A percentile compares a stretch with the other conserved stretches of the same genome.
Conservation (phyloP, 1,140 invertebrate genomes). For the Musca domestica region DNA sequence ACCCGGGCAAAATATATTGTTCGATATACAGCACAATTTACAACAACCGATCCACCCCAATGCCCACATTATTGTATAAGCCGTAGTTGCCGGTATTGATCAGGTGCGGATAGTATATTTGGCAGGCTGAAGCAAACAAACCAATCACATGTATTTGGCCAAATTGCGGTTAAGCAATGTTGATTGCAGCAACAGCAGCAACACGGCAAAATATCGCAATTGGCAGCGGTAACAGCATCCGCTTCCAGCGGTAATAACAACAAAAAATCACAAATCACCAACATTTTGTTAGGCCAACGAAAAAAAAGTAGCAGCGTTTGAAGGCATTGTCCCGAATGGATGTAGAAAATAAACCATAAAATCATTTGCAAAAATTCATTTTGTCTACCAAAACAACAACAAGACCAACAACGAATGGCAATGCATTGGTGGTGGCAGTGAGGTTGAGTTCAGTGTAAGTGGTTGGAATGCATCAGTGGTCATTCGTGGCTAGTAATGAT, state of each 20-base stretch:
- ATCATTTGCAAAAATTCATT: not conserved
- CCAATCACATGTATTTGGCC: conserved; percentile 24
- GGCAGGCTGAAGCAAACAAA: conserved; percentile 19
- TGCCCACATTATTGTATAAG: no score
- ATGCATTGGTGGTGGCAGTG: not conserved
- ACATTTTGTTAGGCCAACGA: not conserved
- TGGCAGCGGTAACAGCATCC: not conserved
- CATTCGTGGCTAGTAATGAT: no score
- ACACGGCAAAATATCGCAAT: not conserved
- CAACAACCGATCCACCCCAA: no score
- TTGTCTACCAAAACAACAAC: not conserved
- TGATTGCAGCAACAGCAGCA: conserved; percentile 21
- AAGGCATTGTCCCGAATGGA: not conserved
- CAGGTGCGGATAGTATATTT: conserved; percentile 10
- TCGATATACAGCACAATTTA: no score
- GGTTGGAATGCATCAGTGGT: no score
- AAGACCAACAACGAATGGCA: not conserved
- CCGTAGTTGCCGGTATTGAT: not conserved
- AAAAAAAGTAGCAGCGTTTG: not conserved
- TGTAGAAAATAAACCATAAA: not conserved
- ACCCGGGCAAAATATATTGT: no score
- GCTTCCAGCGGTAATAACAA: not conserved
- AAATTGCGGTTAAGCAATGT: conserved; percentile 21
- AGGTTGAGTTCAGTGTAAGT: not conserved
- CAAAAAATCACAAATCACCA: conserved; percentile 1